A percentile compares a stretch with the other conserved stretches of the same genome.
phyloP scores from a whole-genome alignment of 2,113 vertebrate genomes.

The Oreochromis niloticus region DNA sequence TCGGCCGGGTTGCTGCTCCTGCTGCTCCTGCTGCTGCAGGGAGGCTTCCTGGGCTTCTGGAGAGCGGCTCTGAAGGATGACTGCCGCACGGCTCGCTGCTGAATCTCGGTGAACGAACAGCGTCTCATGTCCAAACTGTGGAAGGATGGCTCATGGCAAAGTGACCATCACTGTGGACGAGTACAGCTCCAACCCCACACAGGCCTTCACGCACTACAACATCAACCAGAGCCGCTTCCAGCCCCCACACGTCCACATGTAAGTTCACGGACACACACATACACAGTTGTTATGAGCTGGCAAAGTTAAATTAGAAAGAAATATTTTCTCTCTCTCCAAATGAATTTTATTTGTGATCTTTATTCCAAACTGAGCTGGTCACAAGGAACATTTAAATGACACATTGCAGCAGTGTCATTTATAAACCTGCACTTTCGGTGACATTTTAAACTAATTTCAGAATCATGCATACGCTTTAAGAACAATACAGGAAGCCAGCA shows the following conservation, averaged over 20 bases:
- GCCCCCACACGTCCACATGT: slow-evolving; percentile 97
- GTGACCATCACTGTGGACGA: slow-evolving; percentile 95
- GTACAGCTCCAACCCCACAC: slow-evolving; percentile 98
- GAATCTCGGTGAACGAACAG: slow-evolving; percentile 85
- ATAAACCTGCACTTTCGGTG: neutral
- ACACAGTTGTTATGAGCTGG: neutral
- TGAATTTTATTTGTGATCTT: neutral
- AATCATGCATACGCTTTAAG: neutral
- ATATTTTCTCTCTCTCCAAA: neutral
- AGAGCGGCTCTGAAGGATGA: slow-evolving; percentile 80
- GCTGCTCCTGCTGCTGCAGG: neutral
- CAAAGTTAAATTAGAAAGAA: neutral
- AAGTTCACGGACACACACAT: slow-evolving; percentile 53
- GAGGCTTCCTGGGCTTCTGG: slow-evolving; percentile 59
- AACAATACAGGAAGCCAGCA: neutral
- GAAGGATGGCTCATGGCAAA: slow-evolving; percentile 98
- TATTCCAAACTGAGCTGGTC: neutral
- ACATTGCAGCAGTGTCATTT: neutral
- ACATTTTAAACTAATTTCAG: neutral
- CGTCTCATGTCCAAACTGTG: slow-evolving; percentile 85
- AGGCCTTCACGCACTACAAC: slow-evolving; percentile 98
- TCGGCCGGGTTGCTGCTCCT: slow-evolving; percentile 34
- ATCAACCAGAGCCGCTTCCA: slow-evolving; percentile 99
- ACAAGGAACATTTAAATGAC: neutral
- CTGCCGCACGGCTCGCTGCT: slow-evolving; percentile 69